Evolutionary conservation across 2,888 invertebrate genomes (phyloP).

Genomic region (Cephus runcator): DNA sequence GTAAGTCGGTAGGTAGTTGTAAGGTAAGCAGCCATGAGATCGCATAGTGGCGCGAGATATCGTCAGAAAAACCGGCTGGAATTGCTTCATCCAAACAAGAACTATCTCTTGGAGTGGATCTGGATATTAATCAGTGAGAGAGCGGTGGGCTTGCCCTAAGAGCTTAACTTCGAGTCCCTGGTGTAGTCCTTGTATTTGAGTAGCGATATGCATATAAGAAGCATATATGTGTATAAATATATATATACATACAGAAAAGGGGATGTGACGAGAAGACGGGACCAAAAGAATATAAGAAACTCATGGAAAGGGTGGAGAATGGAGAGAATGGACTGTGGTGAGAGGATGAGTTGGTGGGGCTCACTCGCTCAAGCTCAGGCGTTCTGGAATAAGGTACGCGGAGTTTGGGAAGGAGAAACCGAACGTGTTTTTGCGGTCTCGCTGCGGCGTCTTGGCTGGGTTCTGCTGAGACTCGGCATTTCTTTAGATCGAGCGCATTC

Average conservation of each 20-base stretch:
- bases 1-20: neutral
- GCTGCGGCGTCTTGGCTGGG: slow-evolving; percentile 19
- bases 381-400: neutral
- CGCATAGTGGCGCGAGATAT: slow-evolving; percentile 43
- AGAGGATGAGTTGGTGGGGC: neutral
- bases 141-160: slow-evolving; percentile 4
- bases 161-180: neutral
- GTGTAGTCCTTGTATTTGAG: neutral
- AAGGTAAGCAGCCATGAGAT: neutral
- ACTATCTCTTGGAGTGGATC: slow-evolving; percentile 54
- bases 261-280: neutral
- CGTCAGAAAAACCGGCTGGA: slow-evolving; percentile 55
- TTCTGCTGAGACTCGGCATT: slow-evolving; percentile 20
- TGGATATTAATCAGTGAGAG: slow-evolving; percentile 56
- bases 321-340: neutral
- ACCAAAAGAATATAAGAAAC: neutral
- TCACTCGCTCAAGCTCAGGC: neutral
- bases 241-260: neutral
- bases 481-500: slow-evolving; percentile 35
- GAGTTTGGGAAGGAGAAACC: slow-evolving; percentile 17
- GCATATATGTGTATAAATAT: neutral
- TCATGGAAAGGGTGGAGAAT: neutral
- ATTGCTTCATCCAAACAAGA: slow-evolving; percentile 61
- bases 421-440: slow-evolving; percentile 30
- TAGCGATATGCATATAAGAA: neutral